phyloP scores from a whole-genome alignment of 2,888 invertebrate species.

The Embidobia sp. region DNA sequence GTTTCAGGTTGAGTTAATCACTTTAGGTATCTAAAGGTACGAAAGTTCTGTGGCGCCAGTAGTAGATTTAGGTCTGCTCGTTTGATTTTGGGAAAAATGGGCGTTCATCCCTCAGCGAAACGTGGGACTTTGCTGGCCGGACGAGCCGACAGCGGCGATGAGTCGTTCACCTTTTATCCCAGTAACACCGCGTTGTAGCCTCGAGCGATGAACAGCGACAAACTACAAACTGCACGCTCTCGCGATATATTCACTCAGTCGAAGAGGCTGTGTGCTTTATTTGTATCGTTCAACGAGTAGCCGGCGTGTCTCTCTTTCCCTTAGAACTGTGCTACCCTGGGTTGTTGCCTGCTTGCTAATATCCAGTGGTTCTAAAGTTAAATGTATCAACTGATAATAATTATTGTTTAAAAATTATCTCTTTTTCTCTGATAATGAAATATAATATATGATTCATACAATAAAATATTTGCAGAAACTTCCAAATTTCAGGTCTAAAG shows the following conservation, averaged over 20 bases:
- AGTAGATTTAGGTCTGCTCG: conserved; percentile 36
- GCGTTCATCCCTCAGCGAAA: conserved; percentile 75
- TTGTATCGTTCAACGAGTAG: conserved; percentile 75
- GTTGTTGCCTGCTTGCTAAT: conserved; percentile 61
- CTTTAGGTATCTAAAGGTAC: background rate
- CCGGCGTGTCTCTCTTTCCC: conserved; percentile 72
- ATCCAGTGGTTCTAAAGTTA: conserved; percentile 64
- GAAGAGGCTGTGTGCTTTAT: conserved; percentile 73
- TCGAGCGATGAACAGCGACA: conserved; percentile 74
- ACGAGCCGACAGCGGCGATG: conserved; percentile 74
- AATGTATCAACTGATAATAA: too few species aligned
- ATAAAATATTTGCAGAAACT: too few species aligned
- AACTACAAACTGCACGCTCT: conserved; percentile 76
- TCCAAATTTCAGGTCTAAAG: too few species aligned
- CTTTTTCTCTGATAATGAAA: too few species aligned
- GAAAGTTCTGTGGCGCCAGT: conserved; percentile 27
- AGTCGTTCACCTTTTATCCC: conserved; percentile 82
- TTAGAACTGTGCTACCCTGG: conserved; percentile 65
- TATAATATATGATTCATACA: too few species aligned
- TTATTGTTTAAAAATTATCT: too few species aligned
- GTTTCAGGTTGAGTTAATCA: too few species aligned
- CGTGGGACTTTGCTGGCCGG: conserved; percentile 76
- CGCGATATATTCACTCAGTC: conserved; percentile 69
- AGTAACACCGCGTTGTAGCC: conserved; percentile 80
- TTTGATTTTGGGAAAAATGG: conserved; percentile 72